Evolutionary conservation across 2,113 vertebrate species (phyloP), one percentile per base, ranked within the genome.

Genomic region (Psilopogon haemacephalus): DNA sequence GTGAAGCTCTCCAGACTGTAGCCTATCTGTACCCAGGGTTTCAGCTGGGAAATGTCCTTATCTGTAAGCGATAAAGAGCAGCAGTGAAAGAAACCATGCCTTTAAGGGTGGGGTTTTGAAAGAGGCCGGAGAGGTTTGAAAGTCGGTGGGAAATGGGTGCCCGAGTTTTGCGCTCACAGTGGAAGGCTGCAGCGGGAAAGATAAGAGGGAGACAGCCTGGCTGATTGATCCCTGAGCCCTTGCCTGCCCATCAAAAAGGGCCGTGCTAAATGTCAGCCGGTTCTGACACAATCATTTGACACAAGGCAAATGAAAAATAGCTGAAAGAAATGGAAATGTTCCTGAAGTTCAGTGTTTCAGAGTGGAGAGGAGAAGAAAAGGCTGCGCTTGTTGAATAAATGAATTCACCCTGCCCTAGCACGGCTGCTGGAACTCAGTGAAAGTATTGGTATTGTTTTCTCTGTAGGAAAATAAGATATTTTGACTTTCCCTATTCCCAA

Each of bases 121-220:
- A 69, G 54, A 80, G 30, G 27, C 93, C 52, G 3, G 14, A 86
- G 95, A 94, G 94, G 59, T 67, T 89, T 92, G 72, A 21, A 71
- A 62, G 38, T 35, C 60, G 75, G 85, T 96, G 95, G 82, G 93
- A 96, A 95, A 89, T 14, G 54, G 35, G 79, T 67, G 56, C 79
- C 75, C 54, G 27, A 32, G 64, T 37, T 87, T 44, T 83, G 52
- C 64, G 70, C 64, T 93, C 1, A 1, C 32, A 0, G 0, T 59
- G 89, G 87, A 95, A 84, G 92, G 73, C 52, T 23, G 21, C n/a
- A 33, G 78, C 71, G 93, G 5, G 28, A 73, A 70, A 59, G 77
- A 89, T 92, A 94, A 93, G 84, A 79, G 38, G 2, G 50, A 63
- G 71, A 86, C 6, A 77, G 12, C 2, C 0, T 5, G 62, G 56